Base-by-base conservation (phyloP, 2,797 vertebrate genomes). In the Pseudochaenichthys georgianus region DNA sequence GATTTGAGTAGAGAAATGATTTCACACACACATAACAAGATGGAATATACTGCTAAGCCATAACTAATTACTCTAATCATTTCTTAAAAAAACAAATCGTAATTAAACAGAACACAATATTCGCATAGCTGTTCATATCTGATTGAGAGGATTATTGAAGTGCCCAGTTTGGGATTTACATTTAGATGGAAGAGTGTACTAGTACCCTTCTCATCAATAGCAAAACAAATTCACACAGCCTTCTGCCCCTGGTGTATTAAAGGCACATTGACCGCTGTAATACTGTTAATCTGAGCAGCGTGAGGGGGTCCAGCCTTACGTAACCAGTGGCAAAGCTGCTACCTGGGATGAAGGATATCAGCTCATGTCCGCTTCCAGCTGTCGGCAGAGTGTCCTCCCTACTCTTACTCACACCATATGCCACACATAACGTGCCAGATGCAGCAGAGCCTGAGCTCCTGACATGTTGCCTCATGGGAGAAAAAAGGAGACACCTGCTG, bases 311-410 rank as follows among this genome's bases (percentile, higher is more conserved):
- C 80, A 84, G 70, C 63, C 77, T 92, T 92, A 91, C 73, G 57
- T 89, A 92, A 93, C 70, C 19, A 13, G 58, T 61, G 60, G 71
- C 73, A 86, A 87, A 92, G 82, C 90, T 86, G 83, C 82, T 92
- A 93, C 87, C 92, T 92, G 81, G 81, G 89, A 90, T 70, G 74
- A 66, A 71, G 77, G 77, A 76, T 83, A 88, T 91, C 78, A 87
- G 88, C 78, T 84, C 60, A n/a, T 83, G 65, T 82, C 86, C 64
- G 28, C 74, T 62, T 71, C 77, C 79, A 87, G 85, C 84, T 89
- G 88, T 89, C 62, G 78, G 78, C 81, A 75, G 80, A 70, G 78
- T 76, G 71, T 70, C 73, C 76, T 82, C 75, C 70, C 71, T 23
- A 23, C 70, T 80, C 76, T 62, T 69, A 59, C 87, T 86, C 81